A percentile compares a stretch with the other conserved stretches of the same genome.
Evolutionary conservation across 2,113 vertebrate genomes (phyloP).

Genomic region (Psilopsiagon aurifrons): DNA sequence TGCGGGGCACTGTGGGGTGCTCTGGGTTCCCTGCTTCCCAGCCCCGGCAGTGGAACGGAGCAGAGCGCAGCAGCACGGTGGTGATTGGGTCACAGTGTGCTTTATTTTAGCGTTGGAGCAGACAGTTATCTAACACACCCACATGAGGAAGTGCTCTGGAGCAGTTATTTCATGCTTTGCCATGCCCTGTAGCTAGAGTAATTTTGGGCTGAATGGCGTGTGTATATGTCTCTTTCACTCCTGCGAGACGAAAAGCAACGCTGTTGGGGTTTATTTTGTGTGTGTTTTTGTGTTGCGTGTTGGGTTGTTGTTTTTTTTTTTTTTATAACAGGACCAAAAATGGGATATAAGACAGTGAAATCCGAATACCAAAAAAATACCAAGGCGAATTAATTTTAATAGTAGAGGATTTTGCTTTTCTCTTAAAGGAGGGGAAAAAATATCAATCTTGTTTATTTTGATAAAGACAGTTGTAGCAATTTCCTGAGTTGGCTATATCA

Average conservation of each 20-base stretch:
- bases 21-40: neutral
- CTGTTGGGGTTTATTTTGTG: neutral
- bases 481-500: constrained; percentile 66
- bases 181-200: constrained; percentile 79
- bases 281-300: neutral
- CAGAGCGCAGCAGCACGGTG: constrained; percentile 7
- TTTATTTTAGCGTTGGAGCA: constrained; percentile 75
- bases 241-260: constrained; percentile 37
- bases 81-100: constrained; percentile 45
- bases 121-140: constrained; percentile 82
- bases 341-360: constrained; percentile 33
- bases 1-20: neutral
- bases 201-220: constrained; percentile 72
- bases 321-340: constrained; percentile 25
- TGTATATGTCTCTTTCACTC: constrained; percentile 61
- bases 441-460: constrained; percentile 67
- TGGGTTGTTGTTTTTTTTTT: neutral
- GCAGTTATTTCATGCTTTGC: constrained; percentile 80
- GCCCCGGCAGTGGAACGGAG: constrained; percentile 41
- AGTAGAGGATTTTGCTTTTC: constrained; percentile 41
- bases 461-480: constrained; percentile 63
- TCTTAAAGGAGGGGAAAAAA: constrained; percentile 33
- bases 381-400: constrained; percentile 49
- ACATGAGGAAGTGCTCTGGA: constrained; percentile 78
- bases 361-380: constrained; percentile 57